Evolutionary conservation across 2,888 invertebrate genomes (phyloP).

Genomic region (Coenonympha arcania): DNA sequence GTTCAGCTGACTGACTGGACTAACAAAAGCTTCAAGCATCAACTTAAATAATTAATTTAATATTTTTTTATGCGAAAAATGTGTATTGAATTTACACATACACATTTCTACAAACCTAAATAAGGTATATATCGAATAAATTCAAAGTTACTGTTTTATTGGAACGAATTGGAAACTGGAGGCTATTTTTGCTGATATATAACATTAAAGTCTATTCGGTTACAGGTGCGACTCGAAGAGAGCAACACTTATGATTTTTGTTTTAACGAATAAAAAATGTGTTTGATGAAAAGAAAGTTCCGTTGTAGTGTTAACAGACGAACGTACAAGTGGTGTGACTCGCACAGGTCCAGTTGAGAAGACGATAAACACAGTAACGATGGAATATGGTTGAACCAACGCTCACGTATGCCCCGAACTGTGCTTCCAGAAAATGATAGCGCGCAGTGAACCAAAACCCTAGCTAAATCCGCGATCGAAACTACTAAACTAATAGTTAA

Average conservation of each 20-base stretch:
- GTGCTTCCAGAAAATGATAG: slow-evolving; percentile 59
- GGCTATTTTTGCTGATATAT: slow-evolving; percentile 39
- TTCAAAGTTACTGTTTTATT: background rate
- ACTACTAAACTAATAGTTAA: slow-evolving; percentile 29
- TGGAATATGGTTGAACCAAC: slow-evolving; percentile 70
- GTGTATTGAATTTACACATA: too few relatives aligned
- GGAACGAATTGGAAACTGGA: background rate
- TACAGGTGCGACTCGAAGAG: slow-evolving; percentile 50
- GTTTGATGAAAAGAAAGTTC: slow-evolving; percentile 57
- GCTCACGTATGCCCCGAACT: slow-evolving; percentile 44
- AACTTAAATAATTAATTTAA: too few relatives aligned
- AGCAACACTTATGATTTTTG: slow-evolving; percentile 48
- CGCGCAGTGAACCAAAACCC: slow-evolving; percentile 49
- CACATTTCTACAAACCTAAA: too few relatives aligned
- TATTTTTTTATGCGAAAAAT: too few relatives aligned
- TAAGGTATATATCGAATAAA: too few relatives aligned
- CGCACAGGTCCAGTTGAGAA: slow-evolving; percentile 61
- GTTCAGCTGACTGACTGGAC: too few relatives aligned
- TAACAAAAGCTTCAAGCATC: too few relatives aligned
- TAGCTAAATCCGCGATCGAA: slow-evolving; percentile 32
- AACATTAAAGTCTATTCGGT: slow-evolving; percentile 37
- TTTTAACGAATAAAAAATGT: slow-evolving; percentile 63
- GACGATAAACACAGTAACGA: slow-evolving; percentile 51
- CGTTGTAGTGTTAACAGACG: slow-evolving; percentile 53
- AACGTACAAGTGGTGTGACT: slow-evolving; percentile 57